Base-by-base conservation (phyloP, 2,113 vertebrate species). In the Oreamnos americanus region DNA sequence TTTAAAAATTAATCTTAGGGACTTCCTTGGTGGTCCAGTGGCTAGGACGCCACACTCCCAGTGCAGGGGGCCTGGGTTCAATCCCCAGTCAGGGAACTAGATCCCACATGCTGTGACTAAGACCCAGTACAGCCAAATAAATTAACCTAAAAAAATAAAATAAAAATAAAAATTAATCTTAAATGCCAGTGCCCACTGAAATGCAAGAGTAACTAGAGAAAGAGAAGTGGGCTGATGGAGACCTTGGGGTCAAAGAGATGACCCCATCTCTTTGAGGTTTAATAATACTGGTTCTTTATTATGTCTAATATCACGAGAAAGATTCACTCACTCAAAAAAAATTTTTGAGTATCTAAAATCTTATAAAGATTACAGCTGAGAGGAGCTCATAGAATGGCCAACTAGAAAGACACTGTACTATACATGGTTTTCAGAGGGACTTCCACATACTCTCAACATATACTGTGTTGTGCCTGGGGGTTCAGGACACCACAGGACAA, bases 81-180 rank as follows among this genome's bases (percentile, higher is more conserved):
- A n/a, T n/a, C 16, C 33, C 16, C 0, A 1, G 62, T n/a, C 16
- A 67, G 62, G 62, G 62, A n/a, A n/a, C 62, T n/a, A n/a, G 62
- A 19, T n/a, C 62, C 62, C 33, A n/a, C 16, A 67, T 67, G 62
- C 33, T 67, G 62, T 1, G 1, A 67, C 62, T 67, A 67, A 67
- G 62, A 67, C 33, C 62, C 62, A 67, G 62, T 33, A n/a, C 16
- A 67, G 62, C 62, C 62, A n/a, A 9, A 33, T 67, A 67, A 67
- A 4, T 67, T 67, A n/a, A n/a, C 33, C 30, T 67, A n/a, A 67
- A 67, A 64, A n/a, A 67, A 67, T n/a, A 64, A n/a, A 64, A 64
- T n/a, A 17, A 58, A 58, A 58, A 64, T 49, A 33, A 91, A 95
- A 92, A 71, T 89, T 94, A 88, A 92, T 94, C 58, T 84, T 64